phyloP scores from a whole-genome alignment of 2,888 invertebrate species.

The Itoplectis maculator region DNA sequence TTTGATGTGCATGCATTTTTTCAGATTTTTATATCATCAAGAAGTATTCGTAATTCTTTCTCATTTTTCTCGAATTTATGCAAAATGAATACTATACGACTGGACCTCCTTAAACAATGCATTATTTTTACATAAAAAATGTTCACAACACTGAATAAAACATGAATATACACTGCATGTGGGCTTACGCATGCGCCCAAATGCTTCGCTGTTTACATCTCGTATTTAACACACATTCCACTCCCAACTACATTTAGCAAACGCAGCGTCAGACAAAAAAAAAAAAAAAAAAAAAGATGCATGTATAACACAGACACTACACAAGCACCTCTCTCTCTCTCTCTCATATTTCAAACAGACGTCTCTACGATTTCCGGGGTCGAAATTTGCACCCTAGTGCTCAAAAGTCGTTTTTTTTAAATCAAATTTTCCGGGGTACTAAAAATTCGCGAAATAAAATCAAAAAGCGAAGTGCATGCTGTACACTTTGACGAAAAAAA shows the following conservation, averaged over 20 bases:
- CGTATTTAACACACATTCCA: slow-evolving; percentile 43
- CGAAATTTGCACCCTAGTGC: slow-evolving; percentile 22
- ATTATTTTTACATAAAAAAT: too few relatives aligned
- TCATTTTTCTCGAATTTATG: too few relatives aligned
- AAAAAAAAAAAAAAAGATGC: slow-evolving; percentile 17
- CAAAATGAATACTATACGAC: too few relatives aligned
- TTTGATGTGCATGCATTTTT: too few relatives aligned
- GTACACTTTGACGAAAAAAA: neutral
- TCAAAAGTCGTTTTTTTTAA: neutral
- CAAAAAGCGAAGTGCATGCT: neutral
- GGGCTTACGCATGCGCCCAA: slow-evolving; percentile 83
- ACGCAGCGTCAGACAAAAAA: slow-evolving; percentile 8
- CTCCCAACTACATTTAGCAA: slow-evolving; percentile 5
- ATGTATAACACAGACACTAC: neutral
- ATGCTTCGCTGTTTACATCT: slow-evolving; percentile 83
- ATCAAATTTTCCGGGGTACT: neutral
- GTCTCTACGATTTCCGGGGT: slow-evolving; percentile 1
- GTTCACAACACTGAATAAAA: neutral
- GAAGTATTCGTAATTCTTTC: too few relatives aligned
- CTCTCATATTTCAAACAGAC: slow-evolving; percentile 47
- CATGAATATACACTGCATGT: slow-evolving; percentile 77
- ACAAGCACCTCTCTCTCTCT: neutral
- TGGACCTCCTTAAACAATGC: too few relatives aligned
- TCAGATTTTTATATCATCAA: too few relatives aligned
- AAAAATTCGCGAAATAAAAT: neutral